phyloP scores from a whole-genome alignment of 2,888 invertebrate species.

The Nomada hirtipes region DNA sequence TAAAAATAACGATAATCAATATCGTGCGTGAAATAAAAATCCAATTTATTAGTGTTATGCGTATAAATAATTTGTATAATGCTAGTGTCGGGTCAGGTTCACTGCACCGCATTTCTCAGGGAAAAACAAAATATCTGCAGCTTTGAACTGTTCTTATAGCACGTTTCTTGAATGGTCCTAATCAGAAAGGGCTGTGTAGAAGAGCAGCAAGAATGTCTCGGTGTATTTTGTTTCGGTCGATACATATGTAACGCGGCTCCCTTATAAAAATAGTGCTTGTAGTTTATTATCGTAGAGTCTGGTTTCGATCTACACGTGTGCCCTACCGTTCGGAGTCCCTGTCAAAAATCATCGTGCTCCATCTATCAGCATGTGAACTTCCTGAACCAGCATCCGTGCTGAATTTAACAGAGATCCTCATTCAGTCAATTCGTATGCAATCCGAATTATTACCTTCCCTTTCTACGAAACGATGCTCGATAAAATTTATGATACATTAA shows the following conservation, averaged over 20 bases:
- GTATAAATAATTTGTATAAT: no score
- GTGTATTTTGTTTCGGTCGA: not conserved
- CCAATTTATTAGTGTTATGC: not conserved
- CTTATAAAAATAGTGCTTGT: conserved; percentile 56
- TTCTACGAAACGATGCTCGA: no score
- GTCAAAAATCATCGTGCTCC: conserved; percentile 31
- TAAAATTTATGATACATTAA: no score
- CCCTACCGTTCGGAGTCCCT: conserved; percentile 22
- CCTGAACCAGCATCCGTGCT: conserved; percentile 16
- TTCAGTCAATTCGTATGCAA: not conserved
- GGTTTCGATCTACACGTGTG: conserved; percentile 65
- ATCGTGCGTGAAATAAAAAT: not conserved
- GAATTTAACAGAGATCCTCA: conserved; percentile 2
- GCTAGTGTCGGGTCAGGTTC: no score
- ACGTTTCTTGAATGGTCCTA: not conserved
- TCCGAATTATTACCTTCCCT: not conserved
- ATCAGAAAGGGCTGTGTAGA: not conserved
- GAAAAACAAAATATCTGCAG: not conserved
- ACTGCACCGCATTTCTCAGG: no score
- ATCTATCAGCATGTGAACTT: conserved; percentile 31
- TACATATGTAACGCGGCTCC: conserved; percentile 25
- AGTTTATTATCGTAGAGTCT: conserved; percentile 69
- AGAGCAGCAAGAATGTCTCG: not conserved
- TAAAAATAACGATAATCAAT: not conserved
- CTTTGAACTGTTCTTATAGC: not conserved